These are phyloP conservation scores for Euglossa dilemma DNA, from an alignment of 1,140 invertebrate species.

Conservation along the genomic window DNA sequence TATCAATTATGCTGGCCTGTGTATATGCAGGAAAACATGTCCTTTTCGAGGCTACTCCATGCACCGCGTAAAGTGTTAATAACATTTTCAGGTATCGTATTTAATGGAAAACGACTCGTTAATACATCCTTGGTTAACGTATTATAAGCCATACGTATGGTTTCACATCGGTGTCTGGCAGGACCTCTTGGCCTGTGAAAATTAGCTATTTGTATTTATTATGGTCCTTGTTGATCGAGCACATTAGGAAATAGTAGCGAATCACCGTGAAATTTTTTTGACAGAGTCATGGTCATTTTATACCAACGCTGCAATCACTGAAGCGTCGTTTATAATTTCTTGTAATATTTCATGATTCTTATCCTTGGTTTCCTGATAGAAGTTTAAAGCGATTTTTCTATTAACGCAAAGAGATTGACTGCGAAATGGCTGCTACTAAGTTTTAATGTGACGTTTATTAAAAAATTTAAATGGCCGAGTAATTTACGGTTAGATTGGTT, in stretches of 20 bases:
- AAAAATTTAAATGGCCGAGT: no score
- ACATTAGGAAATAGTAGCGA: neutral
- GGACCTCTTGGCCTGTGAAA: neutral
- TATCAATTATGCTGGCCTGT: constrained; percentile 21
- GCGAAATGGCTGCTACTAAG: no score
- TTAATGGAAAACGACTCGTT: constrained; percentile 28
- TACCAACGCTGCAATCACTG: no score
- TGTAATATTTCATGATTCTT: no score
- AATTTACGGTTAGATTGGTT: no score
- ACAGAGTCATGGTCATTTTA: no score
- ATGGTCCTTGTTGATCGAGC: neutral
- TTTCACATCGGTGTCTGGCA: neutral
- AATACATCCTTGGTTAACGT: neutral
- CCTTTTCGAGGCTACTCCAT: neutral
- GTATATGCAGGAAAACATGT: neutral
- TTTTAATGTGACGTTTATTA: no score
- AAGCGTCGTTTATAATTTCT: no score
- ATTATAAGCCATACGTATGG: neutral
- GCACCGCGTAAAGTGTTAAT: neutral
- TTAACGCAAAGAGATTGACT: no score
- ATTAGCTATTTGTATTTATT: constrained; percentile 4
- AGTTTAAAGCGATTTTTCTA: no score
- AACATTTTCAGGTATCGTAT: constrained; percentile 8
- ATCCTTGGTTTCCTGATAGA: no score
- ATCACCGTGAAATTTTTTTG: neutral